Evolutionary conservation across 1,140 invertebrate genomes (phyloP).

Genomic region (Pseudomyrmex pallidus): DNA sequence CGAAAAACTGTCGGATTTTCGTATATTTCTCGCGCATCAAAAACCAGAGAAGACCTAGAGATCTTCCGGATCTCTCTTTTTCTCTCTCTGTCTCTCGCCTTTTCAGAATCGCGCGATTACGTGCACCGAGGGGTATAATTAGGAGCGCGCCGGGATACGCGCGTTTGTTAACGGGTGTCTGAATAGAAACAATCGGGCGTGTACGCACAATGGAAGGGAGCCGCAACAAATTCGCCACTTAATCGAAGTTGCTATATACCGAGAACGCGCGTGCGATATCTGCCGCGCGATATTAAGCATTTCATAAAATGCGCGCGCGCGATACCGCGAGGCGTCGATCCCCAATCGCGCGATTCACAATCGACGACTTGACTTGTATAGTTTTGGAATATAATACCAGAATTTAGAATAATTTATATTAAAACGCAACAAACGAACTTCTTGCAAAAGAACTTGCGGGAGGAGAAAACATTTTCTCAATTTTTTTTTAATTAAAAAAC

Average conservation of each 20-base stretch:
- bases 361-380: conserved; percentile 11
- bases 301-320: conserved; percentile 44
- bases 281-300: conserved; percentile 58
- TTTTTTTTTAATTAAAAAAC: too few relatives aligned
- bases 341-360: neutral
- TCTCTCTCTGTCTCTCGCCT: neutral
- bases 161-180: conserved; percentile 64
- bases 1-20: neutral
- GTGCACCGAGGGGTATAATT: conserved; percentile 57
- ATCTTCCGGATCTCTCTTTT: too few relatives aligned
- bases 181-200: conserved; percentile 72
- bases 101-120: conserved; percentile 49
- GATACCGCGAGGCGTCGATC: conserved; percentile 17
- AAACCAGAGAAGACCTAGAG: neutral
- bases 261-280: conserved; percentile 57
- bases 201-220: conserved; percentile 66
- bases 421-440: neutral
- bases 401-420: neutral
- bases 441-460: neutral
- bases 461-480: too few relatives aligned
- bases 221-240: conserved; percentile 73
- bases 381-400: neutral
- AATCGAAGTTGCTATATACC: conserved; percentile 54
- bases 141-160: conserved; percentile 68
- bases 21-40: neutral